phyloP scores from a whole-genome alignment of 2,797 vertebrate species.

The Clarias pachynema region DNA sequence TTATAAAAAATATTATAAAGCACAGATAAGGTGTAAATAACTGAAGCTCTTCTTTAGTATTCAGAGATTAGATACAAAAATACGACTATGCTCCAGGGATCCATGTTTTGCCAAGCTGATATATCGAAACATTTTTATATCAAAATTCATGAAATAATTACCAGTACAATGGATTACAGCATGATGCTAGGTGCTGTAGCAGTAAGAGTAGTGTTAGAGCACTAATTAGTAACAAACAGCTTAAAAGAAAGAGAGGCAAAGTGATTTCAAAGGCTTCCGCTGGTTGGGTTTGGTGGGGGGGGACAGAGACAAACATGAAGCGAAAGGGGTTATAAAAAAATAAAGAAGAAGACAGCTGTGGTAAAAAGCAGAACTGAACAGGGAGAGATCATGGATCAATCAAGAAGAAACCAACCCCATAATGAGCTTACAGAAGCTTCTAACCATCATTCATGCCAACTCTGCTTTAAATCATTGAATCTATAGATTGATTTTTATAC shows the following conservation, averaged over 20 bases:
- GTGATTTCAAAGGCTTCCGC: neutral
- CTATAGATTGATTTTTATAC: neutral
- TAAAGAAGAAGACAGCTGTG: neutral
- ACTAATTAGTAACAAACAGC: neutral
- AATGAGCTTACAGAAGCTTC: conserved; percentile 39
- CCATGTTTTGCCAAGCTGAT: neutral
- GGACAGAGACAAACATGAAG: neutral
- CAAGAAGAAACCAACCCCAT: conserved; percentile 27
- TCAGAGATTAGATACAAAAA: neutral
- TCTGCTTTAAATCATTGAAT: conserved; percentile 57
- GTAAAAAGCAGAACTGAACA: conserved; percentile 25
- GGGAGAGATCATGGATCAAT: conserved; percentile 42
- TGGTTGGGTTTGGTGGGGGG: neutral
- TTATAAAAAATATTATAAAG: too few species aligned
- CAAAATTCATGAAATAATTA: neutral
- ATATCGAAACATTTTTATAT: neutral
- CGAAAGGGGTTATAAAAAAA: neutral
- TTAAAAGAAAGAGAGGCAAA: conserved; percentile 64
- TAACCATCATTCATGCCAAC: conserved; percentile 33
- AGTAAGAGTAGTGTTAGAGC: neutral
- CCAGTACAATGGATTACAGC: conserved; percentile 1
- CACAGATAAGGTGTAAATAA: neutral
- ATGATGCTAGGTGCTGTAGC: neutral
- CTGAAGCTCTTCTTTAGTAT: neutral
- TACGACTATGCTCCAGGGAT: neutral